Evolutionary conservation across 2,888 invertebrate species (phyloP), one percentile per base, ranked within the genome.

Genomic region (Calameuta idolon): DNA sequence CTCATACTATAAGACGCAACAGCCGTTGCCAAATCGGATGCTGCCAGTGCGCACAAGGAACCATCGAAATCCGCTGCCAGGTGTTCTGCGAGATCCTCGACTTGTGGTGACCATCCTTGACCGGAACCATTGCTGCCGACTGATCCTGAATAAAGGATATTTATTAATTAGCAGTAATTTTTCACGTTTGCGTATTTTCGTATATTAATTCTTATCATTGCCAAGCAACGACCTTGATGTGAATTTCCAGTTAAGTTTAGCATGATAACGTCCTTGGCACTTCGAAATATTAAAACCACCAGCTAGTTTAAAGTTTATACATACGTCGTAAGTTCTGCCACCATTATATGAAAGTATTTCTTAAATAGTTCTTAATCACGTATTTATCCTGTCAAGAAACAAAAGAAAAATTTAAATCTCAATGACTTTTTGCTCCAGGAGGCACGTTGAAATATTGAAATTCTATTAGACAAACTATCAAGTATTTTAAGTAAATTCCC

Each of bases 11-110:
- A 96, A 23, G 94, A 93, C 81, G 93, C 93, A 78, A 91, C 91
- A 30, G 90, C 90, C 71, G 93, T 93, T 69, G 94, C 94, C 75
- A 95, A 92, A 88, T 96, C 96, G 34, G 94, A 89, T 30, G 90
- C 94, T 31, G 95, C 95, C 69, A 96, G 92, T 12, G 94, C 95
- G 4, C 95, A 94, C 33, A 96, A 92, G n/a, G 95, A 94, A 73
- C 95, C 95, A 90, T 96, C 95, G 86, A 96, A 94, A 90, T 96
- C 95, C 40, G 94, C 95, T 34, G 95, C 95, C 82, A 95, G 91
- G 74, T 94, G 94, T 82, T 94, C 95, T 82, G 94, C 93, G 76
- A 95, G 93, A 86, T 95, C 95, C 79, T 94, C 94, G 77, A 94
- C 93, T 85, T 93, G 93, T 89, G 94, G 90, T 69, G 90, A 88